Evolutionary conservation across 1,140 invertebrate genomes (phyloP), one percentile per base, ranked within the genome.

Genomic region (Forficula auricularia): DNA sequence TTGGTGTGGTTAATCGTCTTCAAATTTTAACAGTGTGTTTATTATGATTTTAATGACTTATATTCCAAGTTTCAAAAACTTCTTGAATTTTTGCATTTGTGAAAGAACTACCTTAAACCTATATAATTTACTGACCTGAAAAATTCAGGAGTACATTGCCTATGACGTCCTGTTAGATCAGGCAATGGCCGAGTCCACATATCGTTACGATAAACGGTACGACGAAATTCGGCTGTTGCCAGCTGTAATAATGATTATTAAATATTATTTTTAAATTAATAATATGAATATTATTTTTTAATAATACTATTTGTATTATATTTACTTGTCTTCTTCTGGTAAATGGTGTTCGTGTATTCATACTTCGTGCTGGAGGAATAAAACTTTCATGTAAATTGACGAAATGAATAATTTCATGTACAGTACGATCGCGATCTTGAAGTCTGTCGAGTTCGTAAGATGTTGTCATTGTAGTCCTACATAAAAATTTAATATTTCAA

Each of bases 141-240:
- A 63, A 82, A 87, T 33, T 72, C 65, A 1, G 84, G 77, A 16
- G 73, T 72, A 48, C 72, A 73, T 51, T 82, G 74, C n/a, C 82
- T 63, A 48, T 69, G 76, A 19, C 75, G 59, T 12, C 73, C 75
- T 16, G 72, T 74, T 50, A 76, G 55, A 57, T 79, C 72, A 12
- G 69, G 64, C 36, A 79, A 60, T 1, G 73, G 67, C 35, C 65
- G 56, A 3, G 82, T 80, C 72, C 81, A 86, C 44, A 84, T 58
- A 55, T 79, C 75, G 40, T 74, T 65, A n/a, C 70, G 65, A 57
- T 91, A 92, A 36, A 90, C 68, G 43, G 71, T 73, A 46, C 77
- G 68, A 7, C 86, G 68, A 54, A 68, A 70, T 14, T 63, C 61
- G 20, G 54, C 7, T 13, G 42, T 10, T 39, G 34, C 42, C 12